phyloP scores from a whole-genome alignment of 2,797 vertebrate genomes.

The Columba guinea region DNA sequence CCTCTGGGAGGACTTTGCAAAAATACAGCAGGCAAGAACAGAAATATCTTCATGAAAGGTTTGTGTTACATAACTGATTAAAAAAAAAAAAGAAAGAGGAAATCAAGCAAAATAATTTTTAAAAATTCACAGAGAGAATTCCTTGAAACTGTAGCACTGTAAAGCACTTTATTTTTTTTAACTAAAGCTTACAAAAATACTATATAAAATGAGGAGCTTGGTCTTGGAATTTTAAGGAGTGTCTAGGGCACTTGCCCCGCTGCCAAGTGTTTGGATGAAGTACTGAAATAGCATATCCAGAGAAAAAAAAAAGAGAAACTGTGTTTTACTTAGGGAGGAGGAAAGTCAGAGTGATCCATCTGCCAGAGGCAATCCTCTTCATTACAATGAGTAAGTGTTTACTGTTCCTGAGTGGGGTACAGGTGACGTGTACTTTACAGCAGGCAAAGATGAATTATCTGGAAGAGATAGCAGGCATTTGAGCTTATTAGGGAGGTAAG shows the following conservation, averaged over 20 bases:
- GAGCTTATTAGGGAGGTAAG: not conserved
- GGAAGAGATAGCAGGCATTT: not conserved
- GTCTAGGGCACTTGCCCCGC: not conserved
- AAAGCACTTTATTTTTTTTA: constrained; percentile 15
- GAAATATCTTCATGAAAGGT: not conserved
- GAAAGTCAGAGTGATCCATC: not conserved
- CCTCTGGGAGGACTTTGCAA: not conserved
- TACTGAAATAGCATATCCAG: not conserved
- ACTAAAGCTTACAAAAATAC: not conserved
- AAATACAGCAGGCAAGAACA: not conserved
- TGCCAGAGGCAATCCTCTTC: constrained; percentile 32
- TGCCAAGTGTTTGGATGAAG: constrained; percentile 22
- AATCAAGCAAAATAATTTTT: not conserved
- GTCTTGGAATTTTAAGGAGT: not conserved
- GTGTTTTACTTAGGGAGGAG: not conserved
- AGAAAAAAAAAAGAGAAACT: not conserved
- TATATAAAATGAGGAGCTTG: not conserved
- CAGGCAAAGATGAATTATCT: constrained; percentile 6
- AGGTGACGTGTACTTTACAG: not conserved
- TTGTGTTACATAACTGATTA: not conserved
- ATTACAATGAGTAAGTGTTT: constrained; percentile 22
- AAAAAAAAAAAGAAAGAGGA: not conserved
- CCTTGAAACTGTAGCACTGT: not conserved
- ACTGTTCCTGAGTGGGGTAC: not conserved
- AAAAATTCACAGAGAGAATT: not conserved